Evolutionary conservation across 1,140 invertebrate genomes (phyloP).

Genomic region (Leptopilina boulardi): DNA sequence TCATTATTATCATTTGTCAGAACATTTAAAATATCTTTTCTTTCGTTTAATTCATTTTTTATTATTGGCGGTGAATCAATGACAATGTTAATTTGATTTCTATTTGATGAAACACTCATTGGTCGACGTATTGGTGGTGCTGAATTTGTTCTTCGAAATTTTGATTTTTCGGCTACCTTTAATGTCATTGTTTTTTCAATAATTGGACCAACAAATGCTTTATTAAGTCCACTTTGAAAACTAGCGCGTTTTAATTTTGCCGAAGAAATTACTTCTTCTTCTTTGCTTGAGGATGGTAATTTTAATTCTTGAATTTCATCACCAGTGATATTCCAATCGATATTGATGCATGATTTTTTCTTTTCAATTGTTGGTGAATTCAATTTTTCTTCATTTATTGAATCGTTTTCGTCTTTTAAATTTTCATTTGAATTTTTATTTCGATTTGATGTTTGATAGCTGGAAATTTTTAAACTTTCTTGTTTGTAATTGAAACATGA

Average conservation of each 20-base stretch:
- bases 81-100: slow-evolving; percentile 61
- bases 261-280: slow-evolving; percentile 42
- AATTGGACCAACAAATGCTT: slow-evolving; percentile 62
- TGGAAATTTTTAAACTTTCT: background rate
- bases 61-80: slow-evolving; percentile 58
- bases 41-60: slow-evolving; percentile 41
- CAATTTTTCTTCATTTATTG: background rate
- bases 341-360: slow-evolving; percentile 44
- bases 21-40: slow-evolving; percentile 37
- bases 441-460: background rate
- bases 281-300: background rate
- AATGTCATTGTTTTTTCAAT: slow-evolving; percentile 42
- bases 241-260: slow-evolving; percentile 65
- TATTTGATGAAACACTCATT: slow-evolving; percentile 40
- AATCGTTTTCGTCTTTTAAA: background rate
- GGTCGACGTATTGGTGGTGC: slow-evolving; percentile 62
- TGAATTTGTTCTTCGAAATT: slow-evolving; percentile 62
- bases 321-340: slow-evolving; percentile 31
- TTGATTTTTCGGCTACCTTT: slow-evolving; percentile 34
- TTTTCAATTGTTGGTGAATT: slow-evolving; percentile 37
- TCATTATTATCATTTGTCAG: slow-evolving; percentile 43
- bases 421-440: background rate
- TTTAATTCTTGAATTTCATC: slow-evolving; percentile 31
- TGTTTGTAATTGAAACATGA: background rate
- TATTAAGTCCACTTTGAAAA: slow-evolving; percentile 65